These are phyloP conservation scores for Plestiodon gilberti DNA, from an alignment of 2,113 vertebrate species.

Conservation along the genomic window DNA sequence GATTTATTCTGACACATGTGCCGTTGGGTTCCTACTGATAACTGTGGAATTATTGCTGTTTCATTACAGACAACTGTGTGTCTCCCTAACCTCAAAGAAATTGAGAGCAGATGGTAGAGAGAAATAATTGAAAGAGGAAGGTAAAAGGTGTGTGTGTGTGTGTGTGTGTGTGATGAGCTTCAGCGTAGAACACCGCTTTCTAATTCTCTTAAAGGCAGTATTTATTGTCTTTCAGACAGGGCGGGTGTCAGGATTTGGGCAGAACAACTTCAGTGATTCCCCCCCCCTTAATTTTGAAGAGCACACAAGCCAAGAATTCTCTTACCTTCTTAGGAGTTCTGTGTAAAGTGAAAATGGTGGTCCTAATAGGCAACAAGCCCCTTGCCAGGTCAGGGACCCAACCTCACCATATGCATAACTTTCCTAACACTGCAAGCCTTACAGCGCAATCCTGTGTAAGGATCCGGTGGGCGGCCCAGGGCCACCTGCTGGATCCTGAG, in stretches of 20 bases:
- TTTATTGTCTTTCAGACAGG: not conserved
- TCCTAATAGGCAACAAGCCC: not conserved
- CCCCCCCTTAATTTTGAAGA: not conserved
- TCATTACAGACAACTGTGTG: not conserved
- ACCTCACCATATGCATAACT: too few species aligned
- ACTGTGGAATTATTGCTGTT: slow-evolving; percentile 35
- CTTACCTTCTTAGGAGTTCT: not conserved
- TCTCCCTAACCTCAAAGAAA: slow-evolving; percentile 33
- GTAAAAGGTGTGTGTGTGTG: not conserved
- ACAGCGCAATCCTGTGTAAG: not conserved
- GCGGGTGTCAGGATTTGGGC: not conserved
- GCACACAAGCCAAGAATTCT: not conserved
- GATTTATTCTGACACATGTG: slow-evolving; percentile 42
- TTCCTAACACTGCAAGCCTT: too few species aligned
- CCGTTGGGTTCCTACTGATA: not conserved
- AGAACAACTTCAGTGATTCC: not conserved
- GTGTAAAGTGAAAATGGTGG: not conserved
- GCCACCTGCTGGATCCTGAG: too few species aligned
- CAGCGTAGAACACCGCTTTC: not conserved
- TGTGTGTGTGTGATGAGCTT: accelerated
- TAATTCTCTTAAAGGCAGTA: not conserved
- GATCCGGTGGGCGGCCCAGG: too few species aligned
- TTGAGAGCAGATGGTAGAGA: slow-evolving; percentile 20
- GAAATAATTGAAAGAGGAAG: slow-evolving; percentile 41
- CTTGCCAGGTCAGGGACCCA: too few species aligned